These are phyloP conservation scores for Cardiocondyla obscurior DNA, from an alignment of 1,140 invertebrate genomes.

Conservation along the genomic window DNA sequence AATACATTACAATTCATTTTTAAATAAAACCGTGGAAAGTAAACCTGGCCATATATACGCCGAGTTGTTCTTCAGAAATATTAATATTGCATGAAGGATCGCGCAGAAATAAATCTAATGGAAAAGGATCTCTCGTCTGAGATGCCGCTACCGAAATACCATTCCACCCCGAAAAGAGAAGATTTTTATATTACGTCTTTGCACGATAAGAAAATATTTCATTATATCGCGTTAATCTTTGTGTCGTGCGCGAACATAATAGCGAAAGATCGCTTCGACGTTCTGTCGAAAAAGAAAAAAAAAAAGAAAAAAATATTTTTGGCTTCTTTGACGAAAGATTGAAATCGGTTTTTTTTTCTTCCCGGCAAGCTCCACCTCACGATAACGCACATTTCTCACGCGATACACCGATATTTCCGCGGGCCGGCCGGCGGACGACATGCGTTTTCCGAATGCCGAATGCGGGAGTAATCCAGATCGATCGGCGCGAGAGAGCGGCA, in stretches of 20 bases:
- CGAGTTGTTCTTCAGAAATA: background rate
- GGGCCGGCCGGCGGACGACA: background rate
- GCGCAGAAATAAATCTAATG: background rate
- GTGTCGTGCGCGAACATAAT: background rate
- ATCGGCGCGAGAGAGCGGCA: conserved; percentile 24
- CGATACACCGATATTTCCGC: conserved; percentile 6
- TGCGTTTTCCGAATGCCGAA: background rate
- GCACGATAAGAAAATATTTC: background rate
- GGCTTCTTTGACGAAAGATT: background rate
- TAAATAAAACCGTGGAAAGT: background rate
- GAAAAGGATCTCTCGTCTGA: background rate
- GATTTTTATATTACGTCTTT: background rate
- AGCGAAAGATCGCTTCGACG: too few species aligned
- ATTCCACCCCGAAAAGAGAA: too few species aligned
- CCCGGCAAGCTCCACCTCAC: background rate
- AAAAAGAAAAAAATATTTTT: too few species aligned
- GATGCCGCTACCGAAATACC: background rate
- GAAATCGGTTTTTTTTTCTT: background rate
- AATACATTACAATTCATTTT: background rate
- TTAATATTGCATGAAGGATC: background rate
- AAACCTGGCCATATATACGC: background rate
- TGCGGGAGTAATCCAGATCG: conserved; percentile 35
- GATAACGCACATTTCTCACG: background rate
- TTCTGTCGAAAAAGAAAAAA: too few species aligned
- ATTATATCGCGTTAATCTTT: background rate